These are phyloP conservation scores for Prionailurus bengalensis DNA, from an alignment of 2,113 vertebrate species.

Conservation along the genomic window DNA sequence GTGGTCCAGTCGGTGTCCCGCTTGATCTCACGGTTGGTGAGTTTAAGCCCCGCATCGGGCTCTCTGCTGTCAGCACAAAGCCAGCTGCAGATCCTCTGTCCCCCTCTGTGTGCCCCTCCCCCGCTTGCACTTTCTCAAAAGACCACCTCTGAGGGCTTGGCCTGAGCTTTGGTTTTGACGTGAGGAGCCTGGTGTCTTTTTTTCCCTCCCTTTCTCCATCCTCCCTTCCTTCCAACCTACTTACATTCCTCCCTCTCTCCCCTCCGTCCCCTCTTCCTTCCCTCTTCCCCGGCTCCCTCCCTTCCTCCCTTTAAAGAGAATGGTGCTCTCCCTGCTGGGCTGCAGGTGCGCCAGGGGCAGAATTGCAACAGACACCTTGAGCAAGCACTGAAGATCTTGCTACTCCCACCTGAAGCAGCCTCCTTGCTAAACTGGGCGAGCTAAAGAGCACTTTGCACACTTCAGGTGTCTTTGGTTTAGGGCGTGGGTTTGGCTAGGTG, in stretches of 20 bases:
- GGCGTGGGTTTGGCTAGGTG: background rate
- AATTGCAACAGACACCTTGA: background rate
- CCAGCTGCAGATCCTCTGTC: no score
- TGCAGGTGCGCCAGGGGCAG: background rate
- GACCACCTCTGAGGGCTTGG: background rate
- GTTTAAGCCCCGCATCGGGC: no score
- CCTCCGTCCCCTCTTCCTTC: background rate
- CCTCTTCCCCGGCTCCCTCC: background rate
- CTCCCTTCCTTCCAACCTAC: background rate
- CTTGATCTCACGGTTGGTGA: no score
- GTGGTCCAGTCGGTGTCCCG: no score
- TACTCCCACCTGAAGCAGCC: fast-evolving
- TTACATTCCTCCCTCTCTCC: background rate
- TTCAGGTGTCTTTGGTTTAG: background rate
- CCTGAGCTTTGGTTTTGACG: background rate
- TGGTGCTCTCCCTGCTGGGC: background rate
- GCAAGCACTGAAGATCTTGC: background rate
- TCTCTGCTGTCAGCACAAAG: no score
- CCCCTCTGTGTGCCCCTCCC: no score
- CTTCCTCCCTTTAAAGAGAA: background rate
- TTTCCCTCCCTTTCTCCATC: no score
- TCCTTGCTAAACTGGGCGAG: background rate
- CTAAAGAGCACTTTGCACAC: background rate
- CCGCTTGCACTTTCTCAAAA: no score
- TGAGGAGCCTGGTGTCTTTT: background rate